Conservation (phyloP, 2,797 vertebrate genomes). For the Emys orbicularis region DNA sequence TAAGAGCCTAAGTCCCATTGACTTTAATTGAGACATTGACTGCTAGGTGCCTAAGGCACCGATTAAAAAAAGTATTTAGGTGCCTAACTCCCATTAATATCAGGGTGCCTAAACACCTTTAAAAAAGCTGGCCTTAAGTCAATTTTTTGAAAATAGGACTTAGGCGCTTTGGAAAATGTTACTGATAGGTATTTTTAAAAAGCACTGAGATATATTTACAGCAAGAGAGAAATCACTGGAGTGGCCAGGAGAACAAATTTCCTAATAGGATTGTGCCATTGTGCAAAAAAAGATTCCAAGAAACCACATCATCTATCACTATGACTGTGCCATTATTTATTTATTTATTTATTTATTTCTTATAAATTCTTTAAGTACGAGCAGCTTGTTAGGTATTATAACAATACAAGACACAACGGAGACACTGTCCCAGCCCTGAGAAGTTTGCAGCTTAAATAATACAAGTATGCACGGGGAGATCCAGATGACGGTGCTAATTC, state of each 20-base stretch:
- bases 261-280: background rate
- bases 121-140: background rate
- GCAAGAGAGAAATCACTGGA: background rate
- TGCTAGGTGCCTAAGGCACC: background rate
- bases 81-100: background rate
- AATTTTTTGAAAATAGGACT: slow-evolving; percentile 5
- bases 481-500: background rate
- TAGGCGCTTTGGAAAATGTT: background rate
- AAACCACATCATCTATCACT: background rate
- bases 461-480: rapidly evolving
- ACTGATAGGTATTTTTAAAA: background rate
- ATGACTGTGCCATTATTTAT: rapidly evolving
- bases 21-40: background rate
- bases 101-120: background rate
- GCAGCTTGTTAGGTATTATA: background rate
- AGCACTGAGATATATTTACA: rapidly evolving
- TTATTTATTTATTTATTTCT: background rate
- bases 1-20: background rate
- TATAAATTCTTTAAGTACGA: background rate
- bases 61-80: background rate
- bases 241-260: background rate
- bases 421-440: background rate
- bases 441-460: background rate
- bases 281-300: background rate
- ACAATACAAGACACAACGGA: background rate